Evolutionary conservation across 2,888 invertebrate species (phyloP).

Genomic region (Liposcelis brunnea): DNA sequence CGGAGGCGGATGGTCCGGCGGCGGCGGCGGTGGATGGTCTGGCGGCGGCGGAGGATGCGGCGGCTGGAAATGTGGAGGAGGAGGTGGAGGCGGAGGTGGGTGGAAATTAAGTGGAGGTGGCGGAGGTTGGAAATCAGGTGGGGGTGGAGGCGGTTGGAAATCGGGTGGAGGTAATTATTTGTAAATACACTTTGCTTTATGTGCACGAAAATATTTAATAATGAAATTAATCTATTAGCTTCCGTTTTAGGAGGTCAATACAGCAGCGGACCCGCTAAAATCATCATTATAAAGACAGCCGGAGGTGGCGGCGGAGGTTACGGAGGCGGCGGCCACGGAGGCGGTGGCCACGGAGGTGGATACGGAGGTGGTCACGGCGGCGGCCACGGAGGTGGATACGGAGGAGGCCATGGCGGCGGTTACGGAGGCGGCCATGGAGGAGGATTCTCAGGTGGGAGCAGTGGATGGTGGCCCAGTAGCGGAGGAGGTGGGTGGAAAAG

Average conservation of each 20-base stretch:
- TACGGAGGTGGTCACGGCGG: background rate
- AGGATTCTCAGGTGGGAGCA: background rate
- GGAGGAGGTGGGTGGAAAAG: conserved; percentile 5
- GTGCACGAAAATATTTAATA: no score
- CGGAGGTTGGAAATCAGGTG: background rate
- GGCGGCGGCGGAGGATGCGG: conserved; percentile 1
- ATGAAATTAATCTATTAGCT: no score
- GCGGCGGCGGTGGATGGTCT: background rate
- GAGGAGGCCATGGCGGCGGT: background rate
- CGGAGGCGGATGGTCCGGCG: conserved; percentile 3
- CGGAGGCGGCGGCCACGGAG: conserved; percentile 1
- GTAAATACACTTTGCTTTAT: no score
- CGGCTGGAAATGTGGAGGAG: background rate
- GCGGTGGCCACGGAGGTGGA: background rate
- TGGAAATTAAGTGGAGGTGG: conserved; percentile 3
- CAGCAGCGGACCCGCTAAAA: conserved; percentile 8
- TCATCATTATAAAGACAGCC: background rate
- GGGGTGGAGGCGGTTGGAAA: background rate
- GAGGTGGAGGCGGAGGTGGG: background rate
- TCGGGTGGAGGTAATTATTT: background rate
- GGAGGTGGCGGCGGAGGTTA: conserved; percentile 1
- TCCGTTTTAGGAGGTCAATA: background rate
- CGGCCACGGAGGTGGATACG: conserved; percentile 4
- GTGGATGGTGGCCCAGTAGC: background rate
- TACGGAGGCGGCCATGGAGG: background rate